phyloP scores from a whole-genome alignment of 2,113 vertebrate genomes.

The Protobothrops mucrosquamatus region DNA sequence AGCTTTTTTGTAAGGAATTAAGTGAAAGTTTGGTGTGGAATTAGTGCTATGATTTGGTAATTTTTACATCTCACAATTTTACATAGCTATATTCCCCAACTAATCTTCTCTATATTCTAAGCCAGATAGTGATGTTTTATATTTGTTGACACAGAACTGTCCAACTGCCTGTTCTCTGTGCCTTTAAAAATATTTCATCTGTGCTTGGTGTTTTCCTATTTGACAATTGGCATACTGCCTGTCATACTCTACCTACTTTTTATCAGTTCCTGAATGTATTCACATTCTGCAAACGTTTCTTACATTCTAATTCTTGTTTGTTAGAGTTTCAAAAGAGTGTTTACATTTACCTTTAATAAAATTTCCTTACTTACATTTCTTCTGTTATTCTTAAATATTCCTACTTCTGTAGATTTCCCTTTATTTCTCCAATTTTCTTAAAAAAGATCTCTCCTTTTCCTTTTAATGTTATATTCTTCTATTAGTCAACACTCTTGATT shows the following conservation, averaged over 20 bases:
- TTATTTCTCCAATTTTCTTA: background rate
- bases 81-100: background rate
- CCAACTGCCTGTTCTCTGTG: background rate
- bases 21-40: background rate
- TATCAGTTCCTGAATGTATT: background rate
- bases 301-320: background rate
- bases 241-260: background rate
- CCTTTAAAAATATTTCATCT: background rate
- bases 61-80: background rate
- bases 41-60: background rate
- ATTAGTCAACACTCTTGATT: background rate
- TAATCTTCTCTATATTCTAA: background rate
- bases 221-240: background rate
- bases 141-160: background rate
- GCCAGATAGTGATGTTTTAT: background rate
- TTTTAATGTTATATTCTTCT: background rate
- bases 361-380: background rate
- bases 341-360: background rate
- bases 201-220: background rate
- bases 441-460: background rate
- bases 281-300: background rate
- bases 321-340: background rate
- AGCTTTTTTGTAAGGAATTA: background rate
- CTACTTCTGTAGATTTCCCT: background rate
- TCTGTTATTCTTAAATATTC: background rate